Evolutionary conservation across 2,797 vertebrate species (phyloP).

Genomic region (Clarias platycephalus): DNA sequence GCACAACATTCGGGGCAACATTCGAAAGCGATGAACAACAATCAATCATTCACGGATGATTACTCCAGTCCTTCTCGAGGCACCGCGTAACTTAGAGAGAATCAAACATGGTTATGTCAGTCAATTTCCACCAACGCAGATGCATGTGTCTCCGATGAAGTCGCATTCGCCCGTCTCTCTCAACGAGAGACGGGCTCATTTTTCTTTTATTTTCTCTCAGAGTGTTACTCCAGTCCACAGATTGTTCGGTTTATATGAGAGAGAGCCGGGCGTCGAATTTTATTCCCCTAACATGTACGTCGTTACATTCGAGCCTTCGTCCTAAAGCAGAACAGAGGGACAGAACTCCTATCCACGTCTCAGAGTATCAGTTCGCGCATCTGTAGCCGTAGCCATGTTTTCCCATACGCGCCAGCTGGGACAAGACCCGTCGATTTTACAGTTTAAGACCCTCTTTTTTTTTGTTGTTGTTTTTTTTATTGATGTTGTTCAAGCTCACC

Average conservation of each 20-base stretch:
- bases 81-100: conserved; percentile 19
- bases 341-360: conserved; percentile 10
- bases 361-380: conserved; percentile 36
- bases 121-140: conserved; percentile 13
- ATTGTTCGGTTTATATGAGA: background rate
- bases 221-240: background rate
- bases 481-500: background rate
- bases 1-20: conserved; percentile 32
- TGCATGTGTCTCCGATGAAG: background rate
- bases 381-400: conserved; percentile 33
- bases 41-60: conserved; percentile 22
- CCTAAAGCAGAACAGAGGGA: conserved; percentile 51
- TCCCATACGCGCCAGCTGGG: conserved; percentile 34
- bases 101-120: conserved; percentile 17
- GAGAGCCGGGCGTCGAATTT: background rate
- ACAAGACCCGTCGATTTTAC: conserved; percentile 15
- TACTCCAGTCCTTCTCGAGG: conserved; percentile 19
- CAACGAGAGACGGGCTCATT: background rate
- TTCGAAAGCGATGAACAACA: conserved; percentile 16
- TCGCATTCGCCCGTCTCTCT: too few relatives aligned
- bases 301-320: conserved; percentile 20
- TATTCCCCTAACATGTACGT: conserved; percentile 18
- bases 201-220: background rate
- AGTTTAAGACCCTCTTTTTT: background rate
- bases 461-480: background rate